Evolutionary conservation across 2,888 invertebrate species (phyloP).

Genomic region (Beris chalybata): DNA sequence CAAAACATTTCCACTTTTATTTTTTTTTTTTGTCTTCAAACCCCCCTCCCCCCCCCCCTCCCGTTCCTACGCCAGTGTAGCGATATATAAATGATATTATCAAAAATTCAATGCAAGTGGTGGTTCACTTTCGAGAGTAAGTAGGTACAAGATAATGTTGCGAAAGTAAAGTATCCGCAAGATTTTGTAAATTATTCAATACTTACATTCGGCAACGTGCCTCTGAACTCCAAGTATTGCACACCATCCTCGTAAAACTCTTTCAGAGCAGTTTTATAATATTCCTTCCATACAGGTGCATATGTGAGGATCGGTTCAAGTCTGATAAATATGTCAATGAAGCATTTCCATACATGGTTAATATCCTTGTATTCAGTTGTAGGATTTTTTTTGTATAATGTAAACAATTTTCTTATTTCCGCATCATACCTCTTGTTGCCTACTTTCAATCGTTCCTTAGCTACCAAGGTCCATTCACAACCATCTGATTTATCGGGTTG

Average conservation of each 20-base stretch:
- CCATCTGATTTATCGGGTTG: conserved; percentile 31
- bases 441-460: conserved; percentile 53
- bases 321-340: conserved; percentile 61
- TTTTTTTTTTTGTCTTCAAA: too few relatives aligned
- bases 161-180: not conserved
- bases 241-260: conserved; percentile 69
- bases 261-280: conserved; percentile 65
- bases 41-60: too few relatives aligned
- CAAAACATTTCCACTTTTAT: too few relatives aligned
- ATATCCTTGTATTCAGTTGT: conserved; percentile 59
- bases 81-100: not conserved
- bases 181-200: not conserved
- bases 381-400: conserved; percentile 60
- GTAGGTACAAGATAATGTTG: not conserved
- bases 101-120: not conserved
- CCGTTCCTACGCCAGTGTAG: too few relatives aligned
- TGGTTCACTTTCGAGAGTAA: not conserved
- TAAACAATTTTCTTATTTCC: conserved; percentile 60
- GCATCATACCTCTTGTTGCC: conserved; percentile 57
- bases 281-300: conserved; percentile 66
- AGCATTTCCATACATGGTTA: conserved; percentile 63
- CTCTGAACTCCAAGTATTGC: conserved; percentile 70
- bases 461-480: conserved; percentile 59
- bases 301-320: conserved; percentile 62
- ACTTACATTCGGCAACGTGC: conserved; percentile 60